Evolutionary conservation across 2,888 invertebrate species (phyloP).

Genomic region (Anthrax anthrax): DNA sequence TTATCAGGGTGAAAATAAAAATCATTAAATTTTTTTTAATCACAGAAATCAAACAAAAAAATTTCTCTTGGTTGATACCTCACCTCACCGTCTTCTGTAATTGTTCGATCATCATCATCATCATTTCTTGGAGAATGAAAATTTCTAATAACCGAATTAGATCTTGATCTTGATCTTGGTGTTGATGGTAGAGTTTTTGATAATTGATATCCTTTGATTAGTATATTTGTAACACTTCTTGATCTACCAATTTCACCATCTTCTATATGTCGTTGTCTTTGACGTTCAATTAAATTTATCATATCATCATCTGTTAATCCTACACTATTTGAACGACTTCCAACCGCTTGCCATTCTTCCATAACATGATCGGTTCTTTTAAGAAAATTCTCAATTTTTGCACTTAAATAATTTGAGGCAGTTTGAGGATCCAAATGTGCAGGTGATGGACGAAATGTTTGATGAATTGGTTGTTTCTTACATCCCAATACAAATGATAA

Average conservation of each 20-base stretch:
- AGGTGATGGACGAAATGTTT: constrained; percentile 54
- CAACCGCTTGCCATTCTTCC: constrained; percentile 69
- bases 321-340: constrained; percentile 38
- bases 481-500: constrained; percentile 64
- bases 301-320: constrained; percentile 27
- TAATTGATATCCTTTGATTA: constrained; percentile 68
- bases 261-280: constrained; percentile 28
- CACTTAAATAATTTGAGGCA: constrained; percentile 58
- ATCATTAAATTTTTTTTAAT: too few relatives aligned
- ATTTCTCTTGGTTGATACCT: too few relatives aligned
- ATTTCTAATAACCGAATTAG: constrained; percentile 25
- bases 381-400: constrained; percentile 66
- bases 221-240: constrained; percentile 64
- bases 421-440: constrained; percentile 64
- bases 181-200: constrained; percentile 35
- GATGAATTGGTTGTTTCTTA: constrained; percentile 52
- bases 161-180: constrained; percentile 27
- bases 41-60: too few relatives aligned
- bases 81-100: constrained; percentile 55
- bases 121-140: constrained; percentile 21
- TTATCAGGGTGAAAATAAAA: too few relatives aligned
- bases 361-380: constrained; percentile 74
- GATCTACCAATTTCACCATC: constrained; percentile 40
- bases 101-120: constrained; percentile 47
- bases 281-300: constrained; percentile 31